Evolutionary conservation across 2,113 vertebrate species (phyloP).

Genomic region (Calypte anna): DNA sequence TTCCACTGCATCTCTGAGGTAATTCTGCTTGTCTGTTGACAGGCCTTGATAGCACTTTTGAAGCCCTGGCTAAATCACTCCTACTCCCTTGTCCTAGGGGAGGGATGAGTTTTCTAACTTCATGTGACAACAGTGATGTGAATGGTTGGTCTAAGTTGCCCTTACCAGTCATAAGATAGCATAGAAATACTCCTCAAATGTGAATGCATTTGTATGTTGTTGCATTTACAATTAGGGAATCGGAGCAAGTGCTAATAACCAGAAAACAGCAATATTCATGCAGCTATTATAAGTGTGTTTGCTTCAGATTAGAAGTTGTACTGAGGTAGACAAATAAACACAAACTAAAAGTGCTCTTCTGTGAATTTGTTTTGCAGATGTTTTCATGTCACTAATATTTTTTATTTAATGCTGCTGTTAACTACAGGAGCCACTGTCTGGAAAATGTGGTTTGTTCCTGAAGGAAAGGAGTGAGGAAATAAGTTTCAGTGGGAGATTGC

Average conservation of each 20-base stretch:
- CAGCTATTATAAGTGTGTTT: not conserved
- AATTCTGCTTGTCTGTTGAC: not conserved
- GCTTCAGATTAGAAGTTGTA: not conserved
- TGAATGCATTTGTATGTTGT: not conserved
- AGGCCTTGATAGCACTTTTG: rapidly evolving
- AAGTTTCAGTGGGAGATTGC: not conserved
- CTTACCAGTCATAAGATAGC: not conserved
- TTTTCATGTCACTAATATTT: not conserved
- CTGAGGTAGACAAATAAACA: not conserved
- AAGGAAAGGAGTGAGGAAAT: not conserved
- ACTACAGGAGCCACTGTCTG: not conserved
- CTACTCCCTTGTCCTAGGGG: rapidly evolving
- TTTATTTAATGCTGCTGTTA: not conserved
- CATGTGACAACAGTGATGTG: not conserved
- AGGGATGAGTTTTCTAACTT: not conserved
- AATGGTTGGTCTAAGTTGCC: not conserved
- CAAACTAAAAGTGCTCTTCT: not conserved
- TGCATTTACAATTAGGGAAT: not conserved
- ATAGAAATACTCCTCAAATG: not conserved
- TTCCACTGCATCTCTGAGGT: not conserved
- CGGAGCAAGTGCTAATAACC: not conserved
- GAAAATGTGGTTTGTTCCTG: not conserved
- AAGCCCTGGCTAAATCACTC: not conserved
- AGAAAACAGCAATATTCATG: not conserved
- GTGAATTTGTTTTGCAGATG: not conserved